A percentile compares a stretch with the other conserved stretches of the same genome.
phyloP scores from a whole-genome alignment of 2,888 invertebrate genomes.

The Steinernema carpocapsae region DNA sequence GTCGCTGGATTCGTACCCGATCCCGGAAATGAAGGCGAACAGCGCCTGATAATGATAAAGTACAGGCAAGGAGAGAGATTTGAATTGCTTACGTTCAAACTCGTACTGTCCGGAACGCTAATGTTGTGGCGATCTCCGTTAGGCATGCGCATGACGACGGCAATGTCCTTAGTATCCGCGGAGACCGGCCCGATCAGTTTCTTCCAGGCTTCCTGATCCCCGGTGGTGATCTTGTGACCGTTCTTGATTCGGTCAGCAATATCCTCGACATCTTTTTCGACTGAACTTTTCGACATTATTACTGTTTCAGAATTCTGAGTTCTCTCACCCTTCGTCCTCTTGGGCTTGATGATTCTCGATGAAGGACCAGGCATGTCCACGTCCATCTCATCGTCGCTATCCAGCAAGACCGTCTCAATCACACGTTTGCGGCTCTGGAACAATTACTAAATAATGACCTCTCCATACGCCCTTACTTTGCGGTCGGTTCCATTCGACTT shows the following conservation, averaged over 20 bases:
- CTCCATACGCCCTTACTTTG: not conserved
- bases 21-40: constrained; percentile 48
- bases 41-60: constrained; percentile 45
- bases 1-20: constrained; percentile 40
- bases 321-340: not conserved
- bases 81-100: not conserved
- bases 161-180: constrained; percentile 22
- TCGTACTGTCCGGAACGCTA: constrained; percentile 9
- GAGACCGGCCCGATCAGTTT: constrained; percentile 38
- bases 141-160: constrained; percentile 39
- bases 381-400: not conserved
- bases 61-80: not conserved
- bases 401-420: not conserved
- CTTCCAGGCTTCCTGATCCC: constrained; percentile 50
- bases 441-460: not conserved
- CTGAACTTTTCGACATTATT: not conserved
- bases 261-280: constrained; percentile 37
- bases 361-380: not conserved
- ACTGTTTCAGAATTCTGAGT: not conserved
- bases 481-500: not conserved
- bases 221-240: constrained; percentile 42
- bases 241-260: constrained; percentile 44
- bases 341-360: not conserved
- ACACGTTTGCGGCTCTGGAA: not conserved
- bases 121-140: constrained; percentile 40